A percentile compares a stretch with the other conserved stretches of the same genome.
These are phyloP conservation scores for Slavum lentiscoides DNA, from an alignment of 2,888 invertebrate species.

Conservation along the genomic window DNA sequence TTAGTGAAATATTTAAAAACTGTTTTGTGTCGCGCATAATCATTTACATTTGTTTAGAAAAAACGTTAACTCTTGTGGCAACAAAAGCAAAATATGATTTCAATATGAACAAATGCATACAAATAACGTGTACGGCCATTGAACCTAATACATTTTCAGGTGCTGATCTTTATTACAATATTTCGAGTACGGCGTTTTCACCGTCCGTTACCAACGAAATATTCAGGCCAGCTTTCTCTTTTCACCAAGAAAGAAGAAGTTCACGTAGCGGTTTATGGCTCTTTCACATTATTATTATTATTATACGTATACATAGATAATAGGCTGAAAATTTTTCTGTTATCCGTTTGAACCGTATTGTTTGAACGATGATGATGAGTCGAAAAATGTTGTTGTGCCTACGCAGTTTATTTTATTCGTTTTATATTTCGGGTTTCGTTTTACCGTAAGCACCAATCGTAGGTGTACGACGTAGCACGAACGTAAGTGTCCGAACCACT, in stretches of 20 bases:
- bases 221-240: slow-evolving; percentile 46
- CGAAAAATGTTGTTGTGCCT: neutral
- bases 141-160: neutral
- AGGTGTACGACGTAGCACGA: no score
- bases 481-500: no score
- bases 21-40: no score
- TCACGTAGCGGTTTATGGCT: neutral
- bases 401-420: neutral
- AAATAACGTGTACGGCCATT: neutral
- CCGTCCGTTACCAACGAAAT: neutral
- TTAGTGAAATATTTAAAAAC: no score
- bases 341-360: slow-evolving; percentile 8
- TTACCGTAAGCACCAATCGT: no score
- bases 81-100: no score
- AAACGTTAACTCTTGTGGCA: no score
- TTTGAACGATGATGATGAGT: neutral
- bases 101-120: no score
- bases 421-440: neutral
- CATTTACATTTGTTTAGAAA: no score
- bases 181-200: neutral
- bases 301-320: slow-evolving; percentile 1
- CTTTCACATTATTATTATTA: neutral
- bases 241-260: slow-evolving; percentile 26
- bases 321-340: slow-evolving; percentile 18
- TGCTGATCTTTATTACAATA: no score